phyloP scores from a whole-genome alignment of 2,113 vertebrate species.

The Perca fluviatilis region DNA sequence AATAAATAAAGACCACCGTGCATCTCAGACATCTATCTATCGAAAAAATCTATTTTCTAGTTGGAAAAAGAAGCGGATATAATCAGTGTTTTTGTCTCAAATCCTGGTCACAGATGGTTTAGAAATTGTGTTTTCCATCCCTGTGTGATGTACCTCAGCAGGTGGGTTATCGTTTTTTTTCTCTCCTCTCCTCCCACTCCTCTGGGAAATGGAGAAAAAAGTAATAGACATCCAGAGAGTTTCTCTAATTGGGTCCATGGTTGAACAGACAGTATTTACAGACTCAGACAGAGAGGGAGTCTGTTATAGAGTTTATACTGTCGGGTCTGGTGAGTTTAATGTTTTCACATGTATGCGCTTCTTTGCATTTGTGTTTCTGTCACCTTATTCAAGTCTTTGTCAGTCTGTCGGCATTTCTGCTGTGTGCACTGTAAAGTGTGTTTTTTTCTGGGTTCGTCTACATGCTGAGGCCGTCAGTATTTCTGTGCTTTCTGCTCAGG shows the following conservation, averaged over 20 bases:
- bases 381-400: neutral
- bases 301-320: neutral
- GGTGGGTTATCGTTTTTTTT: conserved; percentile 54
- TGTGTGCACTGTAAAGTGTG: neutral
- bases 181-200: conserved; percentile 57
- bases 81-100: conserved; percentile 32
- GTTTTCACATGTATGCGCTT: neutral
- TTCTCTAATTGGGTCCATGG: conserved; percentile 63
- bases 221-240: conserved; percentile 56
- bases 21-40: neutral
- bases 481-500: neutral
- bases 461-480: neutral
- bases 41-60: conserved; percentile 22
- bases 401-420: neutral
- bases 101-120: conserved; percentile 62
- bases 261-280: conserved; percentile 52
- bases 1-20: neutral
- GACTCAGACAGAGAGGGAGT: conserved; percentile 4
- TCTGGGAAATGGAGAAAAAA: conserved; percentile 56
- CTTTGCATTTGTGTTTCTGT: neutral
- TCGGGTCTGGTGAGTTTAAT: neutral
- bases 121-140: conserved; percentile 52
- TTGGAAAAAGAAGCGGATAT: conserved; percentile 9
- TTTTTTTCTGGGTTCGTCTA: neutral
- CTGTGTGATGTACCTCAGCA: conserved; percentile 60